Base-by-base conservation (phyloP, 2,888 invertebrate genomes). In the Craniophora ligustri region DNA sequence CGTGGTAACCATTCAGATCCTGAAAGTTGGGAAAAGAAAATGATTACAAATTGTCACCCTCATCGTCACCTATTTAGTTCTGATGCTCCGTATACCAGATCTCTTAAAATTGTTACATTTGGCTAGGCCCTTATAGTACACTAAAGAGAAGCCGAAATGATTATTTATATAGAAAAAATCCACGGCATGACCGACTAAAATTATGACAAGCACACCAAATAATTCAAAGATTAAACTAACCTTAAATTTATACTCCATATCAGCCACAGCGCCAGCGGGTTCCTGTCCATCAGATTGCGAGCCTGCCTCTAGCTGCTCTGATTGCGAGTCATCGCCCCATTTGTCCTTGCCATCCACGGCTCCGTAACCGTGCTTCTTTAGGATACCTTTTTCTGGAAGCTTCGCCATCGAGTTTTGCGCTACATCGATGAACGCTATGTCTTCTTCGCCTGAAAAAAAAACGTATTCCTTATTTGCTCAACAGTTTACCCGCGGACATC, bases 1-100 rank as follows among this genome's bases (percentile, higher is more conserved):
- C 98, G 88, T 98, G 98, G 90, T 98, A 98, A 32, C 98, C 98
- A 84, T 98, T 98, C 34, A 98, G 94, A 58, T 96, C 97, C 94
- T 97, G 97, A n/a, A 98, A 94, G 10, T 14, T 5, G 2, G 0
- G 4, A 1, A 23, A 5, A n/a, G 0, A 26, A 3, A 3, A 26
- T n/a, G n/a, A n/a, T 26, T 1, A 10, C 1, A 21, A 21, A 5
- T 7, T 8, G 2, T 3, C n/a, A n/a, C n/a, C n/a, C n/a, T n/a
- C n/a, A n/a, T n/a, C n/a, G n/a, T n/a, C n/a, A n/a, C n/a, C n/a
- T 18, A 5, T 0, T 60, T 15, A 45, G 18, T 46, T 34, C 6
- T 30, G 14, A 1, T 13, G 13, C 13, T n/a, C n/a, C n/a, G n/a
- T n/a, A n/a, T n/a, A n/a, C n/a, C n/a, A n/a, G n/a, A n/a, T n/a